Evolutionary conservation across 2,113 vertebrate species (phyloP), one percentile per base, ranked within the genome.

Genomic region (Sturnira hondurensis): DNA sequence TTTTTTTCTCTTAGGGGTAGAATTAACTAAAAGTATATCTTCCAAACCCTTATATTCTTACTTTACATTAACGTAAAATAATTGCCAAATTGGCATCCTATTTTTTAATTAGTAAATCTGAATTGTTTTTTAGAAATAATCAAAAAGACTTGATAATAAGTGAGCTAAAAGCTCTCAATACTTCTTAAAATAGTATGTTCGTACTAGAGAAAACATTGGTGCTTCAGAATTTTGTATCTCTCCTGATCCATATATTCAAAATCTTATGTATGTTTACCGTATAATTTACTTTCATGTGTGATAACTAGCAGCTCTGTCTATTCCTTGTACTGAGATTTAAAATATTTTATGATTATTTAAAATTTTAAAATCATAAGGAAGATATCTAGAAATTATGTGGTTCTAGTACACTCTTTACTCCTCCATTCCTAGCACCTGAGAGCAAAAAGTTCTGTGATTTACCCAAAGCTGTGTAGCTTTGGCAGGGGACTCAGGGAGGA

Each of bases 11-110:
- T 43, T 73, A 11, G 2, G 33, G 22, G 14, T 87, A 45, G 76
- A 78, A 58, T 92, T 84, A 68, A 10, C 77, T 68, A 86, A 86
- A 86, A 65, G 33, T 41, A 71, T 16, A 65, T 22, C 19, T 81
- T 94, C n/a, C 4, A 50, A 3, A 31, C 7, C 26, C n/a, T 67
- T 2, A 28, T 84, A 28, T 84, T 86, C n/a, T 45, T 38, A 45
- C 76, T 87, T 94, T n/a, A n/a, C 70, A 17, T 77, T 87, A 56
- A 26, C 33, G 76, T 92, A 70, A 89, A 89, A 61, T 78, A 89
- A 65, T 74, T 31, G 43, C 15, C 26, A 47, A 20, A 68, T 81
- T 74, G 78, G 20, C 22, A 61, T 47, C 73, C 36, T 82, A 38
- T 73, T 81, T 93, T 84, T 2, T 70, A 74, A 47, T 85, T 54